Evolutionary conservation across 35 echinoderm and acorn worm genomes (phyloP), one percentile per base, ranked within the genome.

Genomic region (Diadema setosum): DNA sequence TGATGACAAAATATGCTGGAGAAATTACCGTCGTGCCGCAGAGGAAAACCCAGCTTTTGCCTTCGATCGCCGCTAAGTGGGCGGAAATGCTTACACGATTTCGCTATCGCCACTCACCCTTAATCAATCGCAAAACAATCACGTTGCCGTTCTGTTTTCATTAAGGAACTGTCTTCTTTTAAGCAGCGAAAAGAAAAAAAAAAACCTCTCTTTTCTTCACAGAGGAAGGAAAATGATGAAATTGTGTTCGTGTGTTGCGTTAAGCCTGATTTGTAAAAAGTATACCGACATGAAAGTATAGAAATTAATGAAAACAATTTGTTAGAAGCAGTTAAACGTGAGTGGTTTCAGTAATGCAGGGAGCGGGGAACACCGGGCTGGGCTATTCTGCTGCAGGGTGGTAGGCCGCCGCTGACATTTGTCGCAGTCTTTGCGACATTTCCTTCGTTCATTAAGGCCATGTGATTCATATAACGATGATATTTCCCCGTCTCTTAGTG

Each of bases 31-130:
- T n/a, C n/a, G n/a, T n/a, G n/a, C n/a, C n/a, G n/a, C n/a, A n/a
- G n/a, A n/a, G n/a, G n/a, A n/a, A n/a, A n/a, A n/a, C n/a, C 37
- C 63, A 67, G 27, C 37, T 67, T 67, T 34, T 67, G 12, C 25
- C 63, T 15, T 15, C 37, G 37, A 67, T 67, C 37, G 30, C 0
- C 30, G 63, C 12, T 67, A 78, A 78, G 40, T 44, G 40, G 36
- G 21, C 36, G 73, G 73, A 78, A 78, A 78, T 44, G 35, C 73
- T 78, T 43, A 78, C 73, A 78, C 73, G 73, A 78, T 78, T 78
- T 21, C 27, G 11, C 33, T 42, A 78, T 36, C 24, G 73, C 27
- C 73, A 23, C 37, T 73, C 67, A 78, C 40, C 40, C 37, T n/a
- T 52, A 52, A 52, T 52, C 9, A 52, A 52, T 52, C 48, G 9